Conservation (phyloP, 2,888 invertebrate genomes). For the Sarcophaga carnaria region DNA sequence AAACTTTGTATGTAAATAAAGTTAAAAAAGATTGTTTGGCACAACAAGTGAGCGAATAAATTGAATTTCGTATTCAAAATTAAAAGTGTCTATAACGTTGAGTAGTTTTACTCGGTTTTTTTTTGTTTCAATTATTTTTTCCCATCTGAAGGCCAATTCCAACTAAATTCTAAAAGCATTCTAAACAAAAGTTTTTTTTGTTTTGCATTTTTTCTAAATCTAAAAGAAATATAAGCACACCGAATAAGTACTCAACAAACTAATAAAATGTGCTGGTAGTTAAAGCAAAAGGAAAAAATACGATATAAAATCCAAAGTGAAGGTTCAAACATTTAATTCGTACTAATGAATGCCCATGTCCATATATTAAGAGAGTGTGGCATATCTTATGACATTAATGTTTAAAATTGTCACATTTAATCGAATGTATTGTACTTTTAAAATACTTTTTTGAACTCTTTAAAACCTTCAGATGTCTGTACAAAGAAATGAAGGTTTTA, state of each 20-base stretch:
- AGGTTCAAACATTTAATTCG: slow-evolving; percentile 60
- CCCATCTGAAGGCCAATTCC: slow-evolving; percentile 65
- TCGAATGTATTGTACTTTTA: no score
- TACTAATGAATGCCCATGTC: slow-evolving; percentile 57
- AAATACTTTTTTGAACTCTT: no score
- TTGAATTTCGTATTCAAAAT: slow-evolving; percentile 31
- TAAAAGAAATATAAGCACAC: slow-evolving; percentile 22
- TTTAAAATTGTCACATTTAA: not conserved
- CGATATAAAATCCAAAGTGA: slow-evolving; percentile 49
- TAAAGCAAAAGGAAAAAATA: not conserved
- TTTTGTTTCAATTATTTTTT: slow-evolving; percentile 1
- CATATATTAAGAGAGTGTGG: slow-evolving; percentile 5
- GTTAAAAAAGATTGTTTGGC: slow-evolving; percentile 21
- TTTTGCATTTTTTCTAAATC: slow-evolving; percentile 11
- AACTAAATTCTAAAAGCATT: slow-evolving; percentile 68
- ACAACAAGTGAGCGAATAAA: slow-evolving; percentile 64
- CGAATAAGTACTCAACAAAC: not conserved
- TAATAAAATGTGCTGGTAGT: slow-evolving; percentile 11
- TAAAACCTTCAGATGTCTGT: no score
- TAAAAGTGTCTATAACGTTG: not conserved
- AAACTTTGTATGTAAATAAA: slow-evolving; percentile 44
- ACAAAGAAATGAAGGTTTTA: no score
- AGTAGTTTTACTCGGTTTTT: slow-evolving; percentile 20
- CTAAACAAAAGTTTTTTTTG: slow-evolving; percentile 58
- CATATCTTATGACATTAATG: slow-evolving; percentile 20